These are phyloP conservation scores for Orchesellides sinensis DNA, from an alignment of 2,888 invertebrate species.

Conservation along the genomic window DNA sequence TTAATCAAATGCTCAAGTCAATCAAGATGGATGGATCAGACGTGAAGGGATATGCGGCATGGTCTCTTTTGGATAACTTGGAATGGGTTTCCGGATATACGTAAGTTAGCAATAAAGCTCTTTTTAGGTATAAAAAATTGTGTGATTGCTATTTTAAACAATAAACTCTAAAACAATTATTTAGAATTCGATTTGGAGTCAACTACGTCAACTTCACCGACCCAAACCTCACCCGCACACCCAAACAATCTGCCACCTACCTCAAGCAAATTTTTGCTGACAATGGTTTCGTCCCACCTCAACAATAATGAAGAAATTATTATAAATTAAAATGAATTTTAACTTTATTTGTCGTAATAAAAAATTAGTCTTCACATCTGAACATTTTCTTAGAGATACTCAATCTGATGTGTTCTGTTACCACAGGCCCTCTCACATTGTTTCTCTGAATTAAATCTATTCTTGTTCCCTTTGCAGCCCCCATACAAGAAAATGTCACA, in stretches of 20 bases:
- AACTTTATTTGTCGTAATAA: no score
- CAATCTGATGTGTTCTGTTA: neutral
- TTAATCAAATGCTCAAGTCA: slow-evolving; percentile 74
- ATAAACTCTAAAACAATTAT: neutral
- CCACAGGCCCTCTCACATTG: slow-evolving; percentile 88
- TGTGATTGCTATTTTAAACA: neutral
- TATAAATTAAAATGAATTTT: no score
- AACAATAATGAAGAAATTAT: no score
- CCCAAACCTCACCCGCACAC: slow-evolving; percentile 50
- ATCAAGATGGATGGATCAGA: slow-evolving; percentile 75
- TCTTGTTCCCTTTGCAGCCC: slow-evolving; percentile 92
- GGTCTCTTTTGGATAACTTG: slow-evolving; percentile 72
- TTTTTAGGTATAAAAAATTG: neutral
- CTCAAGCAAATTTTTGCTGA: slow-evolving; percentile 62
- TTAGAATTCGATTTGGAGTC: slow-evolving; percentile 62
- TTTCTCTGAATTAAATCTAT: slow-evolving; percentile 88
- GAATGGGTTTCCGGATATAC: slow-evolving; percentile 63
- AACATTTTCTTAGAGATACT: no score
- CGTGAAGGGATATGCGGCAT: slow-evolving; percentile 75
- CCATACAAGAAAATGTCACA: slow-evolving; percentile 90
- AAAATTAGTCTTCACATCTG: no score
- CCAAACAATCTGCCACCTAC: slow-evolving; percentile 49
- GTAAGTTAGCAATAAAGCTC: slow-evolving; percentile 24
- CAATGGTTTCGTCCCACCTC: slow-evolving; percentile 62
- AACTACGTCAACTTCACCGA: slow-evolving; percentile 66